Percentiles rank a stretch among this genome's conserved stretches.
phyloP scores from a whole-genome alignment of 2,888 invertebrate genomes.

The Euclidia mi region DNA sequence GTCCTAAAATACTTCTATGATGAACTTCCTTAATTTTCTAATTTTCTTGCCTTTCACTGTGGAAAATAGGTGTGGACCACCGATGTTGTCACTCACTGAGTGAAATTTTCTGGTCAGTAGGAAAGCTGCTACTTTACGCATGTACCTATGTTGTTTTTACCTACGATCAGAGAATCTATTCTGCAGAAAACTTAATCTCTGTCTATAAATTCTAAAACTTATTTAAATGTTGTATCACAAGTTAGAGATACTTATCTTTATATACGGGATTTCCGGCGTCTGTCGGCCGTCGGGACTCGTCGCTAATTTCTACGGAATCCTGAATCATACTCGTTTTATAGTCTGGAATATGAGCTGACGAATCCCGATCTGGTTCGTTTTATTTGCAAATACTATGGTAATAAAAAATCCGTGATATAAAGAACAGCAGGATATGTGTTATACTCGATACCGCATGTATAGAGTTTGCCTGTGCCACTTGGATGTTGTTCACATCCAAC shows the following conservation, averaged over 20 bases:
- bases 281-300: conserved; percentile 64
- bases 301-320: conserved; percentile 78
- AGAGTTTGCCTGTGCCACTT: no score
- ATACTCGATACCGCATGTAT: no score
- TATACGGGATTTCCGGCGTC: conserved; percentile 87
- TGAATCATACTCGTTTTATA: conserved; percentile 59
- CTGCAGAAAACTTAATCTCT: conserved; percentile 60
- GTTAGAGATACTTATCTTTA: conserved; percentile 83
- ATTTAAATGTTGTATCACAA: conserved; percentile 85
- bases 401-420: background rate
- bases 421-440: no score
- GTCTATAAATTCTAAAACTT: conserved; percentile 79
- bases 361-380: conserved; percentile 1
- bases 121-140: no score
- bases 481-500: no score
- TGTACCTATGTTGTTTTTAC: background rate
- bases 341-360: conserved; percentile 33
- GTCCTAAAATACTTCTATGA: no score
- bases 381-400: no score
- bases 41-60: no score
- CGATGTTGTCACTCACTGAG: no score
- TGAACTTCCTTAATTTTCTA: no score
- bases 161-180: conserved; percentile 4
- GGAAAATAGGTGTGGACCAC: no score
- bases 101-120: no score